These are phyloP conservation scores for Orchesella flavescens DNA, from an alignment of 2,888 invertebrate genomes.

Conservation along the genomic window DNA sequence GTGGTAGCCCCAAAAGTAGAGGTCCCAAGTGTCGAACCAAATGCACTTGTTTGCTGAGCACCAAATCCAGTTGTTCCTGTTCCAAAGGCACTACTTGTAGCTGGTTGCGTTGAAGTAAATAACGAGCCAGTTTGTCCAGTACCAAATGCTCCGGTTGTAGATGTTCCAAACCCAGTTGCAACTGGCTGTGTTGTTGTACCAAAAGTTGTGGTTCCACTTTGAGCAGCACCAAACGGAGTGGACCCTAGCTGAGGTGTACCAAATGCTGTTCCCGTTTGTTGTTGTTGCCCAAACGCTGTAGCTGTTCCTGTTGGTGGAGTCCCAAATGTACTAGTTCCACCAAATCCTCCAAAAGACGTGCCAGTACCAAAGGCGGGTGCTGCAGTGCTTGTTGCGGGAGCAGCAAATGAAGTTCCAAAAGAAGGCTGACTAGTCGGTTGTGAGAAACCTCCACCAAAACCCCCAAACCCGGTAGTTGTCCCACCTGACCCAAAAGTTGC, in stretches of 20 bases:
- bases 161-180: too few species aligned
- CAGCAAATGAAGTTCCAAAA: neutral
- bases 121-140: neutral
- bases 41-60: too few species aligned
- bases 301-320: neutral
- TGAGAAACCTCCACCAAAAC: too few species aligned
- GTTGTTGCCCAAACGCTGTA: too few species aligned
- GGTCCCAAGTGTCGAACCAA: too few species aligned
- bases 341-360: conserved; percentile 1
- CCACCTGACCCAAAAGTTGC: neutral
- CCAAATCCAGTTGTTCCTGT: too few species aligned
- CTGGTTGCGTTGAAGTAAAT: neutral
- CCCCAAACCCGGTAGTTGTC: neutral
- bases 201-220: neutral
- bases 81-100: neutral
- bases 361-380: neutral
- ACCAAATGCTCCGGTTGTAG: neutral
- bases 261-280: conserved; percentile 8
- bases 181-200: too few species aligned
- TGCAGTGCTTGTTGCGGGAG: too few species aligned
- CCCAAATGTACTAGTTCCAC: conserved; percentile 19
- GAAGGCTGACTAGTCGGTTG: neutral
- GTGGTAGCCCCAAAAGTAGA: neutral
- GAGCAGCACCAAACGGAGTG: neutral
- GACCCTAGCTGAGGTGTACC: conserved; percentile 17